Evolutionary conservation across 2,113 vertebrate species (phyloP), one percentile per base, ranked within the genome.

Genomic region (Jacana jacana): DNA sequence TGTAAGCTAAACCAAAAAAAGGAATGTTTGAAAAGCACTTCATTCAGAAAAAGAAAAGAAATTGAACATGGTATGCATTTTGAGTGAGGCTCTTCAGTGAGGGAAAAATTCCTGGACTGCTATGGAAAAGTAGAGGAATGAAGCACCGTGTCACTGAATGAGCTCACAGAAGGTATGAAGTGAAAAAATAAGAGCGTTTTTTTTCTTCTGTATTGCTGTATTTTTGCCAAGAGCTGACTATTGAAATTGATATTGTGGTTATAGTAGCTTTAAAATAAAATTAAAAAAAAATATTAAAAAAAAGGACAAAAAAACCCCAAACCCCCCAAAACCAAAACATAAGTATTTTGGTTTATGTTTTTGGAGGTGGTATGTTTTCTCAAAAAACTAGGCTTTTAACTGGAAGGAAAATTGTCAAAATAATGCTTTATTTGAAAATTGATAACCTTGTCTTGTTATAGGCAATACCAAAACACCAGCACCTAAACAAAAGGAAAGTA

Each of bases 21-120:
- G 44, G 44, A 91, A 55, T 58, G 71, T 94, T 91, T 90, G 88
- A 66, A 88, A 77, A 95, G 42, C 81, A 69, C 77, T 92, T 93
- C 52, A 79, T 96, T 96, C 61, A 95, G 73, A 60, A 92, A 86
- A 92, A 96, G 54, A 90, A 94, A 95, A 70, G 54, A 82, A 54
- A 52, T 69, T 35, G 44, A 63, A 63, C 66, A 23, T 39, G 49
- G 25, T 63, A 52, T 80, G 78, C 30, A 49, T 93, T 90, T 88
- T 87, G 55, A 93, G 44, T 87, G 70, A 92, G 37, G 61, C 23
- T 95, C 82, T 91, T 94, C 64, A 72, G 66, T 61, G 83, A 65
- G 37, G 52, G 24, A 76, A 79, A 51, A 73, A 91, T 92, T 89
- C 77, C 66, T 88, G 64, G 44, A 66, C 73, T 85, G 73, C 65